Base-by-base conservation (phyloP, 2,797 vertebrate species). In the Trematomus bernacchii region DNA sequence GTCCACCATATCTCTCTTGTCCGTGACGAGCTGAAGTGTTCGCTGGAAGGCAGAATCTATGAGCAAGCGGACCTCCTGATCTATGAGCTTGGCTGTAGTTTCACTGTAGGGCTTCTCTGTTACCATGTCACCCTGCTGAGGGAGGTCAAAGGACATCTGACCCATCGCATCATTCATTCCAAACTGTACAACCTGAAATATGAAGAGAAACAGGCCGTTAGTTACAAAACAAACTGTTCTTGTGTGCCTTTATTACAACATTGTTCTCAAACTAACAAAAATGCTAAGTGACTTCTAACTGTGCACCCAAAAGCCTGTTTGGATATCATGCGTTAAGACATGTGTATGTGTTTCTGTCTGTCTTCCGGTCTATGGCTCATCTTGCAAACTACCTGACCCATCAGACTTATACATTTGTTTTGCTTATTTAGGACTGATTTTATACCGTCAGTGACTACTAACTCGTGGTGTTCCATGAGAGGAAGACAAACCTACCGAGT, bases 111-210 rank as follows among this genome's bases (percentile, higher is more conserved):
- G 98, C 72, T 97, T 99, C 91, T 98, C 97, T 13, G 96, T 87
- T 1, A 97, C 92, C 88, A 96, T 84, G 71, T 95, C 95, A 2
- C 96, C 96, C 90, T 96, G 96, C 12, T 95, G 95, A 4, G 96
- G 96, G 15, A 97, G 94, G 82, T 99, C 96, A 59, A 99, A 99
- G 65, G 97, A 99, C 83, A 98, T 94, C 88, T 97, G 97, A n/a
- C 98, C 98, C 53, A 99, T 96, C 51, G 96, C 97, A 57, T 96
- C 94, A 63, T 96, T 99, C 97, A 99, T 99, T 57, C 98, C 98
- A 87, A 99, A 99, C 91, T 99, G 96, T 66, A 98, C 96, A 71
- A 99, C 97, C 98, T 99, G 27, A 80, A 72, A 64, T 21, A 65
- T 16, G 21, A 67, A 66, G 46, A 68, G 9, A 75, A 58, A 73